These are phyloP conservation scores for Hermetia illucens DNA, from an alignment of 1,140 invertebrate species.

Conservation along the genomic window DNA sequence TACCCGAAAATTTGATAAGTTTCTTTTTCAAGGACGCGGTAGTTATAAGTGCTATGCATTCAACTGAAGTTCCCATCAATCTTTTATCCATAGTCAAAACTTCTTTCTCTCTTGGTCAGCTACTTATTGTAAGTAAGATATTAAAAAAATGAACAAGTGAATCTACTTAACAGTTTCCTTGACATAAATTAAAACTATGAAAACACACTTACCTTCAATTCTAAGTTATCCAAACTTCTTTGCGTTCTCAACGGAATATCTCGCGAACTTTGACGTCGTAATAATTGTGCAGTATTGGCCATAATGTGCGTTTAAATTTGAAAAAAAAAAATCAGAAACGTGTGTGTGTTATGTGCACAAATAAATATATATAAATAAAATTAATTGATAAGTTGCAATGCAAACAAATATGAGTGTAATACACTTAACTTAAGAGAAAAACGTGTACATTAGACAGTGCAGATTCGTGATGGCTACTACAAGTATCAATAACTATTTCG, in stretches of 20 bases:
- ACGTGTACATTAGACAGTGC: too few relatives aligned
- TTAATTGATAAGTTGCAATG: too few relatives aligned
- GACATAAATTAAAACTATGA: background rate
- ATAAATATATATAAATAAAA: too few relatives aligned
- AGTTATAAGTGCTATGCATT: background rate
- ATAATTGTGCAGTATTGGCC: slow-evolving; percentile 79
- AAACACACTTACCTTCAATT: slow-evolving; percentile 48
- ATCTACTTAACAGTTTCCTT: background rate
- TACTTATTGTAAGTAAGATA: background rate
- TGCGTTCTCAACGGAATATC: slow-evolving; percentile 43
- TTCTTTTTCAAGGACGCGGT: background rate
- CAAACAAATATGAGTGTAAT: too few relatives aligned
- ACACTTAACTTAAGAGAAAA: too few relatives aligned
- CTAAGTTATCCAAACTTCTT: slow-evolving; percentile 66
- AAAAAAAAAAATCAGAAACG: too few relatives aligned
- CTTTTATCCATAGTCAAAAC: background rate
- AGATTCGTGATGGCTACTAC: too few relatives aligned
- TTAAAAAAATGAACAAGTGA: background rate
- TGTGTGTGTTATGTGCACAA: too few relatives aligned
- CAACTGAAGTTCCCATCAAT: background rate
- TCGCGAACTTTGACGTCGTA: slow-evolving; percentile 70
- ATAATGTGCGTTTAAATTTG: too few relatives aligned
- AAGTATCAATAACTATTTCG: too few relatives aligned
- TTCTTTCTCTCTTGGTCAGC: background rate
- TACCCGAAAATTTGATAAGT: background rate